phyloP scores from a whole-genome alignment of 2,888 invertebrate species.

The Metellina segmentata region DNA sequence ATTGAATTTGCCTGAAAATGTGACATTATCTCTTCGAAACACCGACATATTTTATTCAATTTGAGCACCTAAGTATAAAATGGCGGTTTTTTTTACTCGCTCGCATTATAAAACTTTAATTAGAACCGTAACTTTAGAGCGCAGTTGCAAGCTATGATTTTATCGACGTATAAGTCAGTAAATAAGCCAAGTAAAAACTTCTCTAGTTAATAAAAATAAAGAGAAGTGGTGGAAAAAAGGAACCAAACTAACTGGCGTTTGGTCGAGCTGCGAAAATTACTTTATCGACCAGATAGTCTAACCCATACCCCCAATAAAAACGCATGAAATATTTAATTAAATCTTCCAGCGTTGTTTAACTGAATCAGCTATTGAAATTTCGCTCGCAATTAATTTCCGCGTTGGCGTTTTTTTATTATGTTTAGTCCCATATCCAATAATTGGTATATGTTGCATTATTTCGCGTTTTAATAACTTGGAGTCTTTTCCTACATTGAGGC shows the following conservation, averaged over 20 bases:
- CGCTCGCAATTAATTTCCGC: conserved; percentile 61
- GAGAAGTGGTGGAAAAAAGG: conserved; percentile 14
- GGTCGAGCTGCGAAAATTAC: conserved; percentile 54
- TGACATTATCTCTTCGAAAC: not conserved
- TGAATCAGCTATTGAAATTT: conserved; percentile 72
- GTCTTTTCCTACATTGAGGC: conserved; percentile 25
- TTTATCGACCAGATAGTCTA: conserved; percentile 57
- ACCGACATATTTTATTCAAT: not conserved
- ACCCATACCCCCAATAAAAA: conserved; percentile 52
- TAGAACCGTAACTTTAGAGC: conserved; percentile 48
- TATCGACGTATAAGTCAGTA: conserved; percentile 39
- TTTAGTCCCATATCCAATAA: conserved; percentile 56
- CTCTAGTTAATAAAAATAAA: conserved; percentile 50
- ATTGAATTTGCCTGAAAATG: not conserved
- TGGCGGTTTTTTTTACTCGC: not conserved
- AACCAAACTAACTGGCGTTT: conserved; percentile 29
- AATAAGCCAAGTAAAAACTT: conserved; percentile 30
- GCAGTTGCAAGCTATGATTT: conserved; percentile 27
- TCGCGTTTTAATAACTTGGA: conserved; percentile 39
- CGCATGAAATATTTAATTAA: conserved; percentile 72
- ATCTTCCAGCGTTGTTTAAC: conserved; percentile 65
- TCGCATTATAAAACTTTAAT: conserved; percentile 49
- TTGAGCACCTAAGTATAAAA: not conserved
- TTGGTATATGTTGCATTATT: conserved; percentile 59
- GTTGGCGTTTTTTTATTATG: conserved; percentile 39